Percentiles rank a stretch among this genome's conserved stretches.
These are phyloP conservation scores for Cricetomys ansorgei DNA, from an alignment of 2,113 vertebrate species.

Conservation along the genomic window DNA sequence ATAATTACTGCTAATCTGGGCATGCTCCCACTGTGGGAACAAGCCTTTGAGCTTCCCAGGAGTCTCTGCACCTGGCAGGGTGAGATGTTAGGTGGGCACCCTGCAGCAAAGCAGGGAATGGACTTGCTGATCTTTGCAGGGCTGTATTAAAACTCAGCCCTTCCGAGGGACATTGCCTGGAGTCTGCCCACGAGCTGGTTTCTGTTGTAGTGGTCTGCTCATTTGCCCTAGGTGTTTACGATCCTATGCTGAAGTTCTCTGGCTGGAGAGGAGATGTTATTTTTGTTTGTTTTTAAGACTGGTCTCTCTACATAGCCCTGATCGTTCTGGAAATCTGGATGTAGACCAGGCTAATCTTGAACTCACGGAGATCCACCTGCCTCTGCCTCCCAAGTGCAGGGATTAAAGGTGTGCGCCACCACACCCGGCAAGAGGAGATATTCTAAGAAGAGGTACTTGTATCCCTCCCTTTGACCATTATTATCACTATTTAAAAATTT, in stretches of 20 bases:
- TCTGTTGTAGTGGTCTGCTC: background rate
- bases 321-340: background rate
- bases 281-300: background rate
- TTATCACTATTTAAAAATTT: background rate
- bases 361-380: background rate
- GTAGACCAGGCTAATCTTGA: background rate
- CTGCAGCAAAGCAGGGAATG: background rate
- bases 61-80: background rate
- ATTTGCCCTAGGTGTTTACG: background rate
- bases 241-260: background rate
- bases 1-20: conserved; percentile 29
- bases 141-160: background rate
- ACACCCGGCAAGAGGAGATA: background rate
- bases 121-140: background rate
- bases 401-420: background rate
- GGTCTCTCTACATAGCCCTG: no score
- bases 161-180: background rate
- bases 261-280: background rate
- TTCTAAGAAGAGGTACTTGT: background rate
- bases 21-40: background rate
- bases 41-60: background rate
- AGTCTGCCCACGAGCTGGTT: background rate
- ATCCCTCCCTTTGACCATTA: background rate
- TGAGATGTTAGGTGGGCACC: background rate
- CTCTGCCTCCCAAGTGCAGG: background rate